Conservation (phyloP, 37 sponge, comb jelly and placozoan genomes). For the Tethya wilhelma region DNA sequence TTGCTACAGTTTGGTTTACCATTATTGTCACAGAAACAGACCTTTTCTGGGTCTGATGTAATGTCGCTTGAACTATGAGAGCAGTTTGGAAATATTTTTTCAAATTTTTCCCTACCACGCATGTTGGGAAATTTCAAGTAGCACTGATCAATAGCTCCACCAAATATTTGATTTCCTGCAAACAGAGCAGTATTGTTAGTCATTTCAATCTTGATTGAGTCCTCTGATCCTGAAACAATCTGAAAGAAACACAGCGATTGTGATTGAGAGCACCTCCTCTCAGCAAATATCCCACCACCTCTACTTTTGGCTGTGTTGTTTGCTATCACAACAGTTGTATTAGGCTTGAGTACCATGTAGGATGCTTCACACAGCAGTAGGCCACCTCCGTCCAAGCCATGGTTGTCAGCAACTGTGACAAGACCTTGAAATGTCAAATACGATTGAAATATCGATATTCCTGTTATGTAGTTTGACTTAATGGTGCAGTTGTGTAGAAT, state of each 20-base stretch:
- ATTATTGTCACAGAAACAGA: slow-evolving; percentile 25
- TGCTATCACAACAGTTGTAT: background rate
- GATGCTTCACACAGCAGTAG: slow-evolving; percentile 18
- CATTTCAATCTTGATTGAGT: background rate
- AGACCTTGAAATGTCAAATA: background rate
- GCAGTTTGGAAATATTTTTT: background rate
- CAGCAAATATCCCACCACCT: slow-evolving; percentile 25
- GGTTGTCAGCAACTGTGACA: slow-evolving; percentile 11
- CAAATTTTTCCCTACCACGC: background rate
- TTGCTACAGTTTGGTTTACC: background rate
- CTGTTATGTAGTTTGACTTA: background rate
- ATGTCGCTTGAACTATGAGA: background rate
- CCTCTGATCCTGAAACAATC: background rate
- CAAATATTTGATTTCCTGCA: slow-evolving; percentile 14
- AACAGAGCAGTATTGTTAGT: slow-evolving; percentile 11
- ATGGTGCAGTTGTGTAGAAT: background rate
- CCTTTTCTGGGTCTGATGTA: slow-evolving; percentile 10
- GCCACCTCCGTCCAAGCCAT: slow-evolving; percentile 12
- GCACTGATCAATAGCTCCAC: slow-evolving; percentile 19
- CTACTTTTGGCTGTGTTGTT: background rate
- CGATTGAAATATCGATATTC: background rate
- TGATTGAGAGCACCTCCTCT: background rate
- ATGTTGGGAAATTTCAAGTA: background rate
- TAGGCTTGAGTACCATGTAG: background rate
- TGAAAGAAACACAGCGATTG: slow-evolving; percentile 13